A percentile compares a stretch with the other conserved stretches of the same genome.
phyloP scores from a whole-genome alignment of 2,888 invertebrate genomes.

The Electrophaes corylata region DNA sequence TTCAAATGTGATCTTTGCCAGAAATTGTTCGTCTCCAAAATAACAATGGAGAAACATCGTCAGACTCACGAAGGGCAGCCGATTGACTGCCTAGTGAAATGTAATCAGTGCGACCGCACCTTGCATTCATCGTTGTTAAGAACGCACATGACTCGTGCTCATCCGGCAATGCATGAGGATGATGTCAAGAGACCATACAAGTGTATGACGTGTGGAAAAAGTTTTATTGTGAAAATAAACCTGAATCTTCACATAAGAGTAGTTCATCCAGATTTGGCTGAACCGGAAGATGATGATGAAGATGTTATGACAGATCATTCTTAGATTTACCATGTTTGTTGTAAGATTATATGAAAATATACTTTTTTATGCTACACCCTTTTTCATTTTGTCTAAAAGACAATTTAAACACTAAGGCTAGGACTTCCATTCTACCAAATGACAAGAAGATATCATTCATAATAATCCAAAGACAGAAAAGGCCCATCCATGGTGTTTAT shows the following conservation, averaged over 20 bases:
- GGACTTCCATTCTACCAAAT: too few relatives aligned
- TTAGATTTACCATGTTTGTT: constrained; percentile 52
- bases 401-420: too few relatives aligned
- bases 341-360: constrained; percentile 66
- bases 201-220: constrained; percentile 76
- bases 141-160: constrained; percentile 71
- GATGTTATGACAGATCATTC: constrained; percentile 79
- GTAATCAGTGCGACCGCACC: constrained; percentile 74
- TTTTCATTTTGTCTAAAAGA: not conserved
- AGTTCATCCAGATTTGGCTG: constrained; percentile 76
- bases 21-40: constrained; percentile 77
- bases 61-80: constrained; percentile 76
- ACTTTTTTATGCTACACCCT: constrained; percentile 68
- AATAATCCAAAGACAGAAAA: too few relatives aligned
- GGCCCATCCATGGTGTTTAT: too few relatives aligned
- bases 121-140: constrained; percentile 73
- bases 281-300: constrained; percentile 78
- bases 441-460: too few relatives aligned
- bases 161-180: constrained; percentile 67
- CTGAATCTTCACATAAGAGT: constrained; percentile 76
- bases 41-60: constrained; percentile 78
- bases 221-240: constrained; percentile 78
- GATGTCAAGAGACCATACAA: constrained; percentile 78
- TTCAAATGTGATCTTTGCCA: constrained; percentile 77
- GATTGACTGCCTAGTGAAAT: constrained; percentile 76